Conservation (phyloP, 2,888 invertebrate species). For the Athetis lepigone region DNA sequence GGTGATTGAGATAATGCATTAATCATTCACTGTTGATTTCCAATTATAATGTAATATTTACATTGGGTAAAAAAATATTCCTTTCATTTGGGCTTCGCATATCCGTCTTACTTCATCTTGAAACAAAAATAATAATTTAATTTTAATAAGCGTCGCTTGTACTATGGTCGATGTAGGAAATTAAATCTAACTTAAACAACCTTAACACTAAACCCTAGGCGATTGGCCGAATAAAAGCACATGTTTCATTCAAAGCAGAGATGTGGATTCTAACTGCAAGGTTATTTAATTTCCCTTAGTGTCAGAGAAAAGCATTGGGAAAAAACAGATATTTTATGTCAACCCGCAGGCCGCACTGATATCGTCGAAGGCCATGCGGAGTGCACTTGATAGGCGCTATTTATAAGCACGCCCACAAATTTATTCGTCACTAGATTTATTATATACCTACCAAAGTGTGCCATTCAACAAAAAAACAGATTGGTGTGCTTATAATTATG, state of each 20-base stretch:
- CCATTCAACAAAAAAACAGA: too few relatives aligned
- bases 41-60: slow-evolving; percentile 58
- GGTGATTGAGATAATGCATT: slow-evolving; percentile 11
- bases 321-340: background rate
- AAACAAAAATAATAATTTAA: slow-evolving; percentile 76
- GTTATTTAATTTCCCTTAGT: background rate
- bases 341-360: background rate
- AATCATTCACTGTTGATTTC: slow-evolving; percentile 19
- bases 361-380: background rate
- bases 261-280: background rate
- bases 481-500: background rate
- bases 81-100: slow-evolving; percentile 96
- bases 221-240: too few relatives aligned
- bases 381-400: background rate
- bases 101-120: slow-evolving; percentile 97
- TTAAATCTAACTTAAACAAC: too few relatives aligned
- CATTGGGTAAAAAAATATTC: slow-evolving; percentile 95
- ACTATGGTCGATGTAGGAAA: too few relatives aligned
- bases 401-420: slow-evolving; percentile 9
- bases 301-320: background rate
- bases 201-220: too few relatives aligned
- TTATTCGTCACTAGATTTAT: background rate
- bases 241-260: too few relatives aligned
- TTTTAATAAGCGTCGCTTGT: too few relatives aligned
- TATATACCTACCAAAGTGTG: background rate